These are phyloP conservation scores for Solenopsis fugax DNA, from an alignment of 1,140 invertebrate genomes.

Conservation along the genomic window DNA sequence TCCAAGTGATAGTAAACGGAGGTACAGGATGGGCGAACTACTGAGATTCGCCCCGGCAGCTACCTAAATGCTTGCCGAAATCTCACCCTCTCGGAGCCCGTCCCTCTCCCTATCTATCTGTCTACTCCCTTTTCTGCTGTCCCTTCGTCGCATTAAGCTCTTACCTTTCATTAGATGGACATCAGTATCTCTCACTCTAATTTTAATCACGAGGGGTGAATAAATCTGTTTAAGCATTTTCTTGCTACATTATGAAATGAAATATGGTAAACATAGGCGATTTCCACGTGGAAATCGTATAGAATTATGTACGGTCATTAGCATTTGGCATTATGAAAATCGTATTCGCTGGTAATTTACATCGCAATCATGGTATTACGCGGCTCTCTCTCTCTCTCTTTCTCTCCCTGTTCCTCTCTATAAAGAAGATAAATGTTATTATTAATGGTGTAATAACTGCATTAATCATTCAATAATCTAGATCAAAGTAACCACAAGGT, in stretches of 20 bases:
- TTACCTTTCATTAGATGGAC: constrained; percentile 26
- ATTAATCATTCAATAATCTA: constrained; percentile 50
- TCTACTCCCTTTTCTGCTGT: constrained; percentile 2
- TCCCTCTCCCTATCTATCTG: constrained; percentile 15
- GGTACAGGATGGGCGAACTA: constrained; percentile 62
- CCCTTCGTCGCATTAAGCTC: neutral
- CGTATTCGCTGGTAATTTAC: constrained; percentile 48
- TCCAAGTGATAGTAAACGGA: constrained; percentile 77
- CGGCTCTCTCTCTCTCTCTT: neutral
- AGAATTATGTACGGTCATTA: constrained; percentile 56
- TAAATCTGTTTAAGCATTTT: constrained; percentile 48
- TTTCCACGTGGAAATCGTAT: constrained; percentile 37
- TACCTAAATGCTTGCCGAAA: constrained; percentile 76
- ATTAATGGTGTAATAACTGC: constrained; percentile 33
- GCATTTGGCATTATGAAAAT: constrained; percentile 63
- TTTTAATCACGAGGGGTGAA: constrained; percentile 37
- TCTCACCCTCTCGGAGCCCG: constrained; percentile 36
- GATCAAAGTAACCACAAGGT: constrained; percentile 20
- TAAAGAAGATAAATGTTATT: constrained; percentile 43
- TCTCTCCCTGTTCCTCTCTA: neutral
- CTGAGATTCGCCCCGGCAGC: constrained; percentile 38
- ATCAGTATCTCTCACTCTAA: constrained; percentile 23
- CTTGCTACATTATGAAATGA: constrained; percentile 11
- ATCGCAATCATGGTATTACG: constrained; percentile 58
- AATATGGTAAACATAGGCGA: constrained; percentile 49